Percentiles rank a stretch among this genome's conserved stretches.
Conservation (phyloP, 1,140 invertebrate genomes). For the Caenorhabditis latens region DNA sequence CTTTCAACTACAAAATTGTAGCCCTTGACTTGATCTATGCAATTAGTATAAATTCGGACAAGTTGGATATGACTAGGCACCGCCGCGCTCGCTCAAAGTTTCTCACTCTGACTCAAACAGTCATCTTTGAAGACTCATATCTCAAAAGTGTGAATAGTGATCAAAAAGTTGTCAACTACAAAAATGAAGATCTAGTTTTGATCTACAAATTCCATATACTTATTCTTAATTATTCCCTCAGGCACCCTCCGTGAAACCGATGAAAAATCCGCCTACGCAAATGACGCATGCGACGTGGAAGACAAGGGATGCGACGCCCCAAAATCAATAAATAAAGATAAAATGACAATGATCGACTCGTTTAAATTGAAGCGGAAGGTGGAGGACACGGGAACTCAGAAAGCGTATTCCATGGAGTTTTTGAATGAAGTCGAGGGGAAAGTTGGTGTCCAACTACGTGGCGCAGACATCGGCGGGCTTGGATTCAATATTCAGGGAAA, state of each 20-base stretch:
- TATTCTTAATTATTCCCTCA: not conserved
- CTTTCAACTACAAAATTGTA: no score
- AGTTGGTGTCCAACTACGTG: slow-evolving; percentile 63
- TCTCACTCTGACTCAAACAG: no score
- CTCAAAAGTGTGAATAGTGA: no score
- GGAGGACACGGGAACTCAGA: slow-evolving; percentile 60
- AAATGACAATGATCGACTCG: slow-evolving; percentile 66
- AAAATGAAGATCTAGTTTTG: no score
- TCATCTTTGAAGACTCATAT: no score
- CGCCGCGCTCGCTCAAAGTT: no score
- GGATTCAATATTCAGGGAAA: slow-evolving; percentile 89
- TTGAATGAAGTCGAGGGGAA: slow-evolving; percentile 62
- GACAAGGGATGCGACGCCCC: slow-evolving; percentile 53
- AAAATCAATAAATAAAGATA: slow-evolving; percentile 53
- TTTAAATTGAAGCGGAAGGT: slow-evolving; percentile 55
- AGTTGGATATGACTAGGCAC: no score
- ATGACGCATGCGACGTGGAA: slow-evolving; percentile 55
- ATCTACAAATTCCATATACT: not conserved
- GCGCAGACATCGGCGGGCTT: slow-evolving; percentile 88
- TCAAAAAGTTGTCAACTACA: no score
- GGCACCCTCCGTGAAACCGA: slow-evolving; percentile 1
- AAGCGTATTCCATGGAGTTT: slow-evolving; percentile 61
- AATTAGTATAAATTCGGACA: no score
- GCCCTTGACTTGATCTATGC: no score
- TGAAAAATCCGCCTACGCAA: slow-evolving; percentile 56